These are phyloP conservation scores for Eulithis testata DNA, from an alignment of 2,888 invertebrate species.

Conservation along the genomic window DNA sequence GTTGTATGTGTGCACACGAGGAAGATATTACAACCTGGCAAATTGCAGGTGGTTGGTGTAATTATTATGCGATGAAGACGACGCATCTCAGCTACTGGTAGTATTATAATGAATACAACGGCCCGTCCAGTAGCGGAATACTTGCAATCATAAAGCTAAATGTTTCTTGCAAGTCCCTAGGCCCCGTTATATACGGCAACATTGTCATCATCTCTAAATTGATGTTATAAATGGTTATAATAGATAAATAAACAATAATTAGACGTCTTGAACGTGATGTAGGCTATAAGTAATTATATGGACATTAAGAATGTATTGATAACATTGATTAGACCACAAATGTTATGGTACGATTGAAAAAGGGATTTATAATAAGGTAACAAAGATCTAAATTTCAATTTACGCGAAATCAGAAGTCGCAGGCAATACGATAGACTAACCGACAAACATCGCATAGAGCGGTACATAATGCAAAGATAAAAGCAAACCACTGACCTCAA, in stretches of 20 bases:
- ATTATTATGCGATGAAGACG: constrained; percentile 63
- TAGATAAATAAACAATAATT: constrained; percentile 37
- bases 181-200: constrained; percentile 48
- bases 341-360: too few species aligned
- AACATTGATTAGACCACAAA: too few species aligned
- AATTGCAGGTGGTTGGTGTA: constrained; percentile 57
- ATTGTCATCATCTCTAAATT: constrained; percentile 43
- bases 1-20: constrained; percentile 34
- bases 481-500: constrained; percentile 14
- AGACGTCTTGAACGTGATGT: constrained; percentile 22
- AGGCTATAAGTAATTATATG: constrained; percentile 11
- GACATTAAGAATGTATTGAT: constrained; percentile 16
- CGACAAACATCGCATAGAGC: constrained; percentile 38
- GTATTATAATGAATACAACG: constrained; percentile 58
- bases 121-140: constrained; percentile 58
- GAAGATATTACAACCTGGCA: constrained; percentile 46
- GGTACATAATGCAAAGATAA: constrained; percentile 47
- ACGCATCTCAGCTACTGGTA: constrained; percentile 50
- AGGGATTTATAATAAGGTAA: background rate
- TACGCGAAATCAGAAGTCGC: constrained; percentile 5
- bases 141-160: constrained; percentile 64
- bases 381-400: background rate
- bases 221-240: constrained; percentile 31
- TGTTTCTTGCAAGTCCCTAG: constrained; percentile 53
- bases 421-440: constrained; percentile 9